phyloP scores from a whole-genome alignment of 1,140 invertebrate species.

The Drosophila sulfurigaster region DNA sequence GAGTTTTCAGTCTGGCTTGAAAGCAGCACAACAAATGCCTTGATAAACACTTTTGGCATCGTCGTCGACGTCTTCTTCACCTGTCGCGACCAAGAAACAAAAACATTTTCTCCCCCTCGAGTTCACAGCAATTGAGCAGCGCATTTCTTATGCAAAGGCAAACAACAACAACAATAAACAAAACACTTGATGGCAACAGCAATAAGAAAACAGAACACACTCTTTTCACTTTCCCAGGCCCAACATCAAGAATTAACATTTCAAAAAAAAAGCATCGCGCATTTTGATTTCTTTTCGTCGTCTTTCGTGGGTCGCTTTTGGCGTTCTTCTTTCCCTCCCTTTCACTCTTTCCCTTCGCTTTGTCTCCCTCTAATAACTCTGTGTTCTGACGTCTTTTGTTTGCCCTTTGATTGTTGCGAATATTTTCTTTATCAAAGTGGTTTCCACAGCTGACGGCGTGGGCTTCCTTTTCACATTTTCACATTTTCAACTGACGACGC shows the following conservation, averaged over 20 bases:
- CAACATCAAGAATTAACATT: constrained; percentile 49
- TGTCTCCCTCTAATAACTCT: constrained; percentile 8
- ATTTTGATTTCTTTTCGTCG: constrained; percentile 49
- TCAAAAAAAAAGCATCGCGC: constrained; percentile 33
- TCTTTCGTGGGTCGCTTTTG: constrained; percentile 20
- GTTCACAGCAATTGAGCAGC: constrained; percentile 32
- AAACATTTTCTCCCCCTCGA: constrained; percentile 28
- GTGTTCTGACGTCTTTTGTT: constrained; percentile 30
- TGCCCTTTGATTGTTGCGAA: constrained; percentile 54
- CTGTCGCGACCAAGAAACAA: constrained; percentile 37
- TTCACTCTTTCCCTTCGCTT: not conserved
- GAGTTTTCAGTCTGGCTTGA: constrained; percentile 1
- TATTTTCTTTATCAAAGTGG: constrained; percentile 60
- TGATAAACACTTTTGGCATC: constrained; percentile 19
- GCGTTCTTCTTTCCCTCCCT: too few species aligned
- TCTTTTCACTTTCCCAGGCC: constrained; percentile 41
- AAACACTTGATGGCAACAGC: constrained; percentile 23
- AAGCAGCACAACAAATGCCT: constrained; percentile 31
- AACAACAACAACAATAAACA: constrained; percentile 33
- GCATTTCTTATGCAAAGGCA: constrained; percentile 52
- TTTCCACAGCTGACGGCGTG: constrained; percentile 28
- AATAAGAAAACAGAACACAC: constrained; percentile 28
- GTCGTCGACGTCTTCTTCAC: constrained; percentile 24
- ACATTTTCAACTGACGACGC: constrained; percentile 11
- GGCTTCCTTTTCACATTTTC: constrained; percentile 29